These are phyloP conservation scores for Brachionus asplanchnoidis DNA, from an alignment of 1,140 invertebrate genomes.

Conservation along the genomic window DNA sequence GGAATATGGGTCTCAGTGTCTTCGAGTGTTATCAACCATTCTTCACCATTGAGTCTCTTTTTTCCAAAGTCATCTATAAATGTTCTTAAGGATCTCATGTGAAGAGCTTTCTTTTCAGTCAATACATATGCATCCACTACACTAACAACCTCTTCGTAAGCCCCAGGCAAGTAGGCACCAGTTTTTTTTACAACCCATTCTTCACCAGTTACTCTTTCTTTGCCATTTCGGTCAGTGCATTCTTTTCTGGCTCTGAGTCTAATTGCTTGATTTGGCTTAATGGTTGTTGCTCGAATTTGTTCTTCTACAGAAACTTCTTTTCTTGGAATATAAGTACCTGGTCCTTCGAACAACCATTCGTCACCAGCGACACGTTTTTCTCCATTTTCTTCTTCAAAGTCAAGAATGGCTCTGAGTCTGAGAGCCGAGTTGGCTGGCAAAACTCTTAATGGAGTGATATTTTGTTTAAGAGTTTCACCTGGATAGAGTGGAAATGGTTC, in stretches of 20 bases:
- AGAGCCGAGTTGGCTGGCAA: slow-evolving; percentile 19
- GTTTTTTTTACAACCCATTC: slow-evolving; percentile 60
- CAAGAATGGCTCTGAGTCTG: slow-evolving; percentile 32
- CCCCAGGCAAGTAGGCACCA: slow-evolving; percentile 60
- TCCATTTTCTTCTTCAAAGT: slow-evolving; percentile 33
- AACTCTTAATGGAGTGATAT: slow-evolving; percentile 26
- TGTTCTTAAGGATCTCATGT: slow-evolving; percentile 57
- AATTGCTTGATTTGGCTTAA: slow-evolving; percentile 59
- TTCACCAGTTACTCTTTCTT: slow-evolving; percentile 57
- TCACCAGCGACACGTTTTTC: slow-evolving; percentile 28
- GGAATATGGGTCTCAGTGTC: slow-evolving; percentile 61
- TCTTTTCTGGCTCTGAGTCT: slow-evolving; percentile 57
- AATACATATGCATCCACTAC: slow-evolving; percentile 59
- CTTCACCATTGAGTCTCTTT: slow-evolving; percentile 59
- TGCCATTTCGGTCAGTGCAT: slow-evolving; percentile 56
- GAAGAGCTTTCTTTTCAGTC: slow-evolving; percentile 60
- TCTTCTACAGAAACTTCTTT: slow-evolving; percentile 59
- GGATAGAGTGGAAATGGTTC: slow-evolving; percentile 62
- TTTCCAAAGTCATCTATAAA: slow-evolving; percentile 59
- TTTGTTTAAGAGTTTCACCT: slow-evolving; percentile 52
- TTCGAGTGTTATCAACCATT: slow-evolving; percentile 59
- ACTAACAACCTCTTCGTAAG: slow-evolving; percentile 60
- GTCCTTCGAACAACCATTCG: slow-evolving; percentile 42
- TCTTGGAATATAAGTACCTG: slow-evolving; percentile 47
- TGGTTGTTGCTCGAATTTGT: slow-evolving; percentile 55